These are phyloP conservation scores for Rhizoglyphus robini DNA, from an alignment of 1,140 invertebrate genomes.

Conservation along the genomic window DNA sequence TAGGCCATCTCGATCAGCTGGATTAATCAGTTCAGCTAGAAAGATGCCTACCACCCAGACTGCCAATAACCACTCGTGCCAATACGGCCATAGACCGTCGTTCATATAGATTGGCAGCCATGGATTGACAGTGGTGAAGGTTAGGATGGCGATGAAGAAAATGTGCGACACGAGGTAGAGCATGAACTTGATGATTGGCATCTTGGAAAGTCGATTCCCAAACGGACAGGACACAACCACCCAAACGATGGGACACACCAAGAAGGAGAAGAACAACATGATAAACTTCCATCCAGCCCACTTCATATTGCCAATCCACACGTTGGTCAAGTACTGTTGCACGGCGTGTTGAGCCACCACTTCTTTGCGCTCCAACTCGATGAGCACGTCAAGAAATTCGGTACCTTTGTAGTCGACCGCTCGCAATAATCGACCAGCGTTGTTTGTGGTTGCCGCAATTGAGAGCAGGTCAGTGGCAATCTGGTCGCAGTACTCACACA, in stretches of 20 bases:
- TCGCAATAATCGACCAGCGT: slow-evolving; percentile 74
- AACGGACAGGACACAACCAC: slow-evolving; percentile 85
- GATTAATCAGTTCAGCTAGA: slow-evolving; percentile 89
- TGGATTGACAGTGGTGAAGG: slow-evolving; percentile 76
- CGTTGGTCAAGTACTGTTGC: slow-evolving; percentile 55
- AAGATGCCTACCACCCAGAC: slow-evolving; percentile 89
- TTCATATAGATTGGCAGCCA: slow-evolving; percentile 42
- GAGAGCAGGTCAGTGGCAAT: slow-evolving; percentile 93
- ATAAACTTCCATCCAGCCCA: slow-evolving; percentile 92
- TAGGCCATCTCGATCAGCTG: slow-evolving; percentile 81
- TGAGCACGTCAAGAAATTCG: slow-evolving; percentile 90
- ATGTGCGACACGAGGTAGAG: slow-evolving; percentile 96
- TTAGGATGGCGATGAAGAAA: slow-evolving; percentile 83
- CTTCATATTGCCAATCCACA: slow-evolving; percentile 85
- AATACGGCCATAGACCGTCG: slow-evolving; percentile 44
- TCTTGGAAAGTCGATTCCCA: slow-evolving; percentile 74
- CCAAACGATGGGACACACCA: slow-evolving; percentile 90
- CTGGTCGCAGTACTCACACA: slow-evolving; percentile 84
- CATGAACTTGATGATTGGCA: slow-evolving; percentile 98
- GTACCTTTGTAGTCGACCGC: slow-evolving; percentile 79
- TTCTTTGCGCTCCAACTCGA: slow-evolving; percentile 86
- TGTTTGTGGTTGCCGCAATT: slow-evolving; percentile 80
- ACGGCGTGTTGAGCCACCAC: slow-evolving; percentile 46
- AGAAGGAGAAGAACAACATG: slow-evolving; percentile 74
- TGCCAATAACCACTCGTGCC: slow-evolving; percentile 91